Evolutionary conservation across 2,113 vertebrate genomes (phyloP), one percentile per base, ranked within the genome.

Genomic region (Amia ocellicauda): DNA sequence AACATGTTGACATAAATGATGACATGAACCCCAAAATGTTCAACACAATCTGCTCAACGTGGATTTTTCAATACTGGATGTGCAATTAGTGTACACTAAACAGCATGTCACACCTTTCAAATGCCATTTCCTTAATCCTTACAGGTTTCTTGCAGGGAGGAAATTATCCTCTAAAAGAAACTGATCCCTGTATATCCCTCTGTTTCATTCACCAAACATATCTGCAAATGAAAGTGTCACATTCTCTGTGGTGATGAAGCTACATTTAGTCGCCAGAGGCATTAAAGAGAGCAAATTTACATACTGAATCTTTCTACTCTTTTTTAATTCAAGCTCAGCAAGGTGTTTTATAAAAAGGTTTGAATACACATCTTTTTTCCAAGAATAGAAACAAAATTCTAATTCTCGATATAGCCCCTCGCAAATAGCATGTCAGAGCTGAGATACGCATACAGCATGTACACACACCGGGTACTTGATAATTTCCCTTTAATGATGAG

Each of bases 261-360:
- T 78, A 87, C 85, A 79, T 86, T 80, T 77, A 86, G 83, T 74
- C 69, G 79, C 82, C 77, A 76, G 58, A 67, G 75, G 82, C 79
- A 78, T 85, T 80, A 69, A 81, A 86, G 76, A 76, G 72, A 81
- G 73, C 83, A 83, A 78, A 86, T 90, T 86, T 88, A 84, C 86
- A 88, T 89, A 83, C 80, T 87, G 78, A 88, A 87, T 83, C 83
- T 77, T 84, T 82, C 80, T 74, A 85, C 66, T 64, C 63, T 63
- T 40, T 74, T 67, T 62, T 80, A 74, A 82, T 80, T 86, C 77
- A 77, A 69, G 80, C 71, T 76, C 78, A 69, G 73, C 19, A 68
- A 36, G 5, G 31, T 2, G 5, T 5, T 36, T 36, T 11, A 36
- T n/a, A 63, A 61, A 27, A 10, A 79, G 79, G 76, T 58, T 47